Evolutionary conservation across 1,140 invertebrate species (phyloP), one percentile per base, ranked within the genome.

Genomic region (Stenopsyche tienmushanensis): DNA sequence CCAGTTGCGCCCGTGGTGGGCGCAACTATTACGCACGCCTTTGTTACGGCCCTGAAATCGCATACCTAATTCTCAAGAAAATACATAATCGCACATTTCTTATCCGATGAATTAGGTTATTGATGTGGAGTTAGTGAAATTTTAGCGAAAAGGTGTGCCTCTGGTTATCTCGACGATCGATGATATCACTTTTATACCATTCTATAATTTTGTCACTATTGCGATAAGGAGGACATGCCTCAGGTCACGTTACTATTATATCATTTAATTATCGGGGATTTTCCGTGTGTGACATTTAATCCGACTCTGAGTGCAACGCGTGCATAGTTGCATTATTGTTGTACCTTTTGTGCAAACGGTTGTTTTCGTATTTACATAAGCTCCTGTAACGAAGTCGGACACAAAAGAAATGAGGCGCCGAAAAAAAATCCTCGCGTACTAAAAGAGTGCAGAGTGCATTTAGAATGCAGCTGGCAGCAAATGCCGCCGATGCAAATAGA

Each of bases 371-470:
- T 39, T 39, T 39, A 39, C 5, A 5, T 8, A 8, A 8, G 29
- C n/a, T 39, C 5, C 7, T 8, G 29, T n/a, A 13, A 39, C 29
- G 29, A 8, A 39, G 13, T 39, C 45, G 9, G 45, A 49, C 18
- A 49, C 23, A 49, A 49, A 49, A 49, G 17, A n/a, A n/a, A n/a
- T n/a, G n/a, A n/a, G 45, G 45, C 45, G 23, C 17, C 17, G 45
- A 21, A 49, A 21, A 49, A 49, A 49, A 49, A 49, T 49, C 45
- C 9, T 49, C 15, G 45, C n/a, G 15, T 9, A 20, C 18, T 17
- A 49, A 49, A 49, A 49, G 25, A 17, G 21, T 34, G 49, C 49
- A 52, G n/a, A 25, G 52, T 54, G 52, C 26, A 34, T 54, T 49
- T 20, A 49, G 45, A 49, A 54, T 34, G 52, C 52, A 54, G n/a